Conservation (phyloP, 1,140 invertebrate species). For the Heliothis virescens region DNA sequence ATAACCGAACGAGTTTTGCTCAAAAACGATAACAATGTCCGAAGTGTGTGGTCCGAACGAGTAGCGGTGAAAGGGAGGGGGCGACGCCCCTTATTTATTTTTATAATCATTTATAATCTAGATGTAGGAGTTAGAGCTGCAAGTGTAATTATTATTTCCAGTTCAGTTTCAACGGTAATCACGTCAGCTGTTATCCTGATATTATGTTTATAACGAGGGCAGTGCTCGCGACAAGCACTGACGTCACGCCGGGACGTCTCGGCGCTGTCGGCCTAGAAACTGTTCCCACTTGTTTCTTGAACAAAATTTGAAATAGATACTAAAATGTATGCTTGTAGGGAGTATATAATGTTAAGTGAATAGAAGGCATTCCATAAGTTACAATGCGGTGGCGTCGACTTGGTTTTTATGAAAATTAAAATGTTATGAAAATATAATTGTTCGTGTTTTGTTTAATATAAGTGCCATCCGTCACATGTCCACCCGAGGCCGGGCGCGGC, state of each 20-base stretch:
- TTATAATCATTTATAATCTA: conserved; percentile 85
- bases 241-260: no score
- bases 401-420: conserved; percentile 71
- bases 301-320: conserved; percentile 74
- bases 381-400: conserved; percentile 81
- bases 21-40: conserved; percentile 61
- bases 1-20: conserved; percentile 70
- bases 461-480: conserved; percentile 80
- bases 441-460: conserved; percentile 66
- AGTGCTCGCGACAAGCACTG: neutral
- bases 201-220: conserved; percentile 50
- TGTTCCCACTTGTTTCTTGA: conserved; percentile 59
- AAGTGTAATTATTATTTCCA: conserved; percentile 69
- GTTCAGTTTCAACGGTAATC: conserved; percentile 52
- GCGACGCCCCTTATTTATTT: conserved; percentile 81
- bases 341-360: conserved; percentile 83
- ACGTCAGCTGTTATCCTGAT: conserved; percentile 59
- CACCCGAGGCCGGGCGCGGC: conserved; percentile 29
- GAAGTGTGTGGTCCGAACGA: conserved; percentile 60
- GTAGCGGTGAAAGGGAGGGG: conserved; percentile 56
- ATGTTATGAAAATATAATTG: conserved; percentile 64
- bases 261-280: conserved; percentile 52
- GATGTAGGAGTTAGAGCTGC: conserved; percentile 76
- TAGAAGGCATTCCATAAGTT: conserved; percentile 84
- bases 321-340: conserved; percentile 75